Percentiles rank a stretch among this genome's conserved stretches.
Conservation (phyloP, 2,113 vertebrate species). For the Nicator chloris region DNA sequence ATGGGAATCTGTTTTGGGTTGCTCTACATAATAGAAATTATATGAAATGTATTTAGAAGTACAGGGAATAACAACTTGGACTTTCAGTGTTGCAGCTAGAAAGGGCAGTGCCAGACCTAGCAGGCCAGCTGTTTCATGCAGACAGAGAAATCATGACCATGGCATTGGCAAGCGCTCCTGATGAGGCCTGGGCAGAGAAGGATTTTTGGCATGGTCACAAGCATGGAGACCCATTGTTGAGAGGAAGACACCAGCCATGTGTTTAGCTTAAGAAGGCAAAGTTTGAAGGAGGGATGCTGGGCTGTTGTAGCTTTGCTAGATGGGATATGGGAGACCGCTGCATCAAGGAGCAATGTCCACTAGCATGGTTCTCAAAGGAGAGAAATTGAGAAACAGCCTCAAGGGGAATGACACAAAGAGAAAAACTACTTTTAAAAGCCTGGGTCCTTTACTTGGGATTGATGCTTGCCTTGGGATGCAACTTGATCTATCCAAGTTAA, state of each 20-base stretch:
- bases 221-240: fast-evolving
- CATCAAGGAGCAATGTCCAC: background rate
- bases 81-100: background rate
- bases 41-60: background rate
- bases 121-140: background rate
- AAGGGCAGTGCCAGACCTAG: background rate
- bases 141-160: background rate
- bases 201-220: background rate
- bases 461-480: background rate
- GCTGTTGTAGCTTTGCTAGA: background rate
- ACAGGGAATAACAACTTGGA: background rate
- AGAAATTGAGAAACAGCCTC: background rate
- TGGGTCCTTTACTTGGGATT: background rate
- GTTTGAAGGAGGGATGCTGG: background rate
- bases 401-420: background rate
- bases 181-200: background rate
- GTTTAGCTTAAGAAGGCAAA: background rate
- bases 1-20: background rate
- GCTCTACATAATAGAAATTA: background rate
- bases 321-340: background rate
- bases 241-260: background rate
- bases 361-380: background rate
- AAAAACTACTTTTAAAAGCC: background rate
- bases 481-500: background rate
- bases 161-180: background rate